Evolutionary conservation across 1,140 invertebrate genomes (phyloP), one percentile per base, ranked within the genome.

Genomic region (Drosophila pruinosa): DNA sequence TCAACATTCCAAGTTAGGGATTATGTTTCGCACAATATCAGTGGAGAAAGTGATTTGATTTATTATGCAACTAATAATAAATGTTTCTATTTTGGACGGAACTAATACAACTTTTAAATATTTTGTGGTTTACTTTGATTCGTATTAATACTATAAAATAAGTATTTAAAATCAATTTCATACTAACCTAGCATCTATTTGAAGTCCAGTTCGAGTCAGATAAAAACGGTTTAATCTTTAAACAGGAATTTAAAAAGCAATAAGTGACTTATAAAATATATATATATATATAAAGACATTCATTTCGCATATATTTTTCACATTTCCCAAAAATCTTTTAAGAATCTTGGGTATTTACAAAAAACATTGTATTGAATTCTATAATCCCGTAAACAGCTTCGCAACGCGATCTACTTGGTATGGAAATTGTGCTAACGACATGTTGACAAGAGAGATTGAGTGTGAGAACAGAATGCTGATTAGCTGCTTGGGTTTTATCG

Each of bases 381-480:
- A 6, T 28, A 24, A 45, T 41, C 17, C 39, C 7, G 21, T 41
- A 41, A 63, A 31, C 21, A 50, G 54, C 54, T 38, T n/a, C 39
- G 39, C 19, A 47, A 67, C 39, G 58, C 8, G 12, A 63, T 83
- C 56, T 63, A 31, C 19, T 43, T 65, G 52, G 57, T 64, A 88
- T 82, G 78, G 43, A 88, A 88, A 82, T 88, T 88, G 59, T 72
- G 75, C 69, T 70, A 82, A 70, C 61, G 82, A 88, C 71, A 88
- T 88, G 82, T 88, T 86, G 81, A 86, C 82, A 86, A 78, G 82
- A 56, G 63, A 72, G 75, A 88, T 72, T 72, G 64, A 72, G 65
- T 74, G 54, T 28, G 61, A 47, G 73, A 81, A 58, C 41, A 39
- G 28, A 52, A 36, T 48, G 52, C 63, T 86, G 81, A 86, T 85